Base-by-base conservation (phyloP, 2,113 vertebrate genomes). In the Polyodon spathula region DNA sequence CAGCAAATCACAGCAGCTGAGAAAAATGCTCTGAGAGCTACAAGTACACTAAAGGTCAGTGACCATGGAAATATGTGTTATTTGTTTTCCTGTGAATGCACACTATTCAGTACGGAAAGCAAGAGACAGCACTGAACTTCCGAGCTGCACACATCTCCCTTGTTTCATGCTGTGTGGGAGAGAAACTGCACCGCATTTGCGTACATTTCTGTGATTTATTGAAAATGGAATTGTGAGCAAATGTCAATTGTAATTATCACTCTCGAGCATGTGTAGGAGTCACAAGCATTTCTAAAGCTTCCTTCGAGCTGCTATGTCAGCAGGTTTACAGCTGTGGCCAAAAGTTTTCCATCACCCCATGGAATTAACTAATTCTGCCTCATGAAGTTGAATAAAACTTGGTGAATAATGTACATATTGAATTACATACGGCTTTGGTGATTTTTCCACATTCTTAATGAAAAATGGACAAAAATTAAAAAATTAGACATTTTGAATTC, bases 181-280 rank as follows among this genome's bases (percentile, higher is more conserved):
- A 68, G 74, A 66, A 40, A 58, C 44, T 70, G 15, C 1, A 0
- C 62, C 52, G 59, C 65, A 73, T 61, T 67, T 71, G 70, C 8
- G 9, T 63, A 73, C 78, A 73, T 66, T 68, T 67, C 61, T 66
- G 27, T 27, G 27, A 75, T 73, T 67, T 59, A 59, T 70, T 76
- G 66, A 79, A 76, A 76, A 74, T 67, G 59, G 79, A 73, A 75
- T 70, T 83, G 81, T 83, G 71, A 73, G 69, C 69, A 84, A 80
- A 87, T 77, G 75, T 78, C 81, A 82, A 62, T 70, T 68, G 67
- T 44, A 77, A 66, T 72, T 74, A 76, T 56, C 72, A 60, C 48
- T 53, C n/a, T 73, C 74, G 61, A 27, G 71, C 54, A 65, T 57
- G 63, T 75, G 78, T 65, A 78, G 64, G 76, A 79, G 79, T 7